A percentile compares a stretch with the other conserved stretches of the same genome.
Evolutionary conservation across 2,113 vertebrate genomes (phyloP).

Genomic region (Choloepus hoffmanni): DNA sequence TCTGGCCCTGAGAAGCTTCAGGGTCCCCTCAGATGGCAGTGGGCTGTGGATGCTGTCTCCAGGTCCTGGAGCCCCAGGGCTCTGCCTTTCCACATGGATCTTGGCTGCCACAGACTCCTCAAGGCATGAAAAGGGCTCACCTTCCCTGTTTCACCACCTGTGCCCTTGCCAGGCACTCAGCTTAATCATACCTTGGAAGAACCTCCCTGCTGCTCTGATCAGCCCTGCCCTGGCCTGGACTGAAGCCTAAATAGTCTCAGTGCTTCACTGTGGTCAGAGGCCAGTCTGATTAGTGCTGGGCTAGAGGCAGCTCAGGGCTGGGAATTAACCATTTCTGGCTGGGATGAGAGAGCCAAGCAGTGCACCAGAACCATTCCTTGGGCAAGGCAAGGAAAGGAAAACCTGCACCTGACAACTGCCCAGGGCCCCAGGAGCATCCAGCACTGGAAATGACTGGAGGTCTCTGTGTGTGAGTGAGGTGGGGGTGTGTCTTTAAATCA

Average conservation of each 20-base stretch:
- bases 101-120: not conserved
- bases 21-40: not conserved
- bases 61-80: not conserved
- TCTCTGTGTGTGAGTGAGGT: not conserved
- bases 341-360: constrained; percentile 50
- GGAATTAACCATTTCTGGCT: constrained; percentile 84
- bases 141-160: constrained; percentile 24
- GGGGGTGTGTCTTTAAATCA: constrained; percentile 1
- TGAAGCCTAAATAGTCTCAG: not conserved
- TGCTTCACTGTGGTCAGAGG: constrained; percentile 1
- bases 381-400: not conserved
- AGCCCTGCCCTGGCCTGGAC: constrained; percentile 25
- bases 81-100: constrained; percentile 68
- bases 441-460: not conserved
- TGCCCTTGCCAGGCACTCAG: constrained; percentile 57
- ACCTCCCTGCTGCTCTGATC: not conserved
- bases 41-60: constrained; percentile 28
- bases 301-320: constrained; percentile 77
- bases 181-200: constrained; percentile 71
- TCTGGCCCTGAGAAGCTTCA: not conserved
- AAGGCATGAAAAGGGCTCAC: constrained; percentile 72
- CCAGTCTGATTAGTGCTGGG: constrained; percentile 86
- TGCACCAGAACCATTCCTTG: not conserved
- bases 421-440: no score
- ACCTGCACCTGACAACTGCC: not conserved